Evolutionary conservation across 2,888 invertebrate species (phyloP), one percentile per base, ranked within the genome.

Genomic region (Thera britannica): DNA sequence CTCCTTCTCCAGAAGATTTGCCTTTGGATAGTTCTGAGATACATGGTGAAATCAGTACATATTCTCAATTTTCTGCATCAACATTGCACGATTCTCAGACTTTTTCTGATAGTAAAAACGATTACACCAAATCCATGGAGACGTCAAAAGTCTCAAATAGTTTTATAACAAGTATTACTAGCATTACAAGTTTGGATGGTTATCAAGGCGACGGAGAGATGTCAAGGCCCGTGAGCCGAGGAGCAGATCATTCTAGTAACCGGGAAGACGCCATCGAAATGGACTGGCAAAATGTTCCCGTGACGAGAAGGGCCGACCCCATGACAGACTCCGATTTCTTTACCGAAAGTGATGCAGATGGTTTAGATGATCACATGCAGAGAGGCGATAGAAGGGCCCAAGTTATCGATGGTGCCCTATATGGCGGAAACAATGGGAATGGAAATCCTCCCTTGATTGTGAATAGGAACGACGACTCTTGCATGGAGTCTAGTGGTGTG

Each of bases 271-370:
- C 88, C 34, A 88, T 94, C 69, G 94, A 94, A 83, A 93, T 94
- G 92, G 94, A 94, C 70, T 94, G 94, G 92, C 94, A 94, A 77
- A 94, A 94, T 83, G 94, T 95, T 49, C 96, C 96, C 0, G 94
- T 96, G 59, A 94, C 95, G 68, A 92, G 96, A 77, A 94, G 97
- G 72, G 96, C 96, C 75, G 97, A 97, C 87, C 97, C 97, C 1
- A 97, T 97, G 97, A 98, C 98, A 0, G 98, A 98, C 89, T 98
- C 97, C 0, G 98, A 98, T 88, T 97, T 98, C 89, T 98, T 97
- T 83, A 97, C 97, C 5, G 97, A 98, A 90, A 97, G 97, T 81
- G 98, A 98, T 87, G 97, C 97, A 1, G 98, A 98, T 86, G 97
- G 96, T 61, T 96, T 97, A 84, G 97, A 97, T 77, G 96, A 96